A percentile compares a stretch with the other conserved stretches of the same genome.
These are phyloP conservation scores for Copsychus sechellarum DNA, from an alignment of 2,113 vertebrate genomes.

Conservation along the genomic window DNA sequence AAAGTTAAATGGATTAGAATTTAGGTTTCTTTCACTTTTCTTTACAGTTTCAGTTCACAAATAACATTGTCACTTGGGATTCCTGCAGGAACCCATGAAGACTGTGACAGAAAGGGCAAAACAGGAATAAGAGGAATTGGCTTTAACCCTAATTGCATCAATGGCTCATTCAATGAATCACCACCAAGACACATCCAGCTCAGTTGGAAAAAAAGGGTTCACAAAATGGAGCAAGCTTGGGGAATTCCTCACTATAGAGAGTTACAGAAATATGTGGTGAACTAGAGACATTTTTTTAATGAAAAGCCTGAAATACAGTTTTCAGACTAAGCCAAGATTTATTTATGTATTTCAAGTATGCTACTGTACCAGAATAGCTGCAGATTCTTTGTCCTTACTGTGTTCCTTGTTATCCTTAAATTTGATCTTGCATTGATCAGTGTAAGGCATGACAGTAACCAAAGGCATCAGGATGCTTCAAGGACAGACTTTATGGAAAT, in stretches of 20 bases:
- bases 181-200: background rate
- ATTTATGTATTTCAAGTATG: background rate
- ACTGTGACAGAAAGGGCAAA: background rate
- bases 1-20: background rate
- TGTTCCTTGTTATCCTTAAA: background rate
- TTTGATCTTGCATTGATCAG: background rate
- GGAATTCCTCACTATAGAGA: background rate
- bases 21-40: background rate
- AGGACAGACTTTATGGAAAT: background rate
- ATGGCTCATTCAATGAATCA: background rate
- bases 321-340: background rate
- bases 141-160: background rate
- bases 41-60: background rate
- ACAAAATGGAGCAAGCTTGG: background rate
- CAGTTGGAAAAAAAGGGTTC: background rate
- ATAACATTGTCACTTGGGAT: background rate
- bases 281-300: background rate
- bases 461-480: background rate
- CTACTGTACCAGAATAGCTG: background rate
- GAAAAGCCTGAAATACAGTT: background rate
- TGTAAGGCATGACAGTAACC: background rate
- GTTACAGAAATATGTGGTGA: background rate
- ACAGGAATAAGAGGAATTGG: background rate
- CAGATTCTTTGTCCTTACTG: background rate
- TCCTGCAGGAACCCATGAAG: background rate